phyloP scores from a whole-genome alignment of 2,888 invertebrate species.

The Pseudeuparius sepicola region DNA sequence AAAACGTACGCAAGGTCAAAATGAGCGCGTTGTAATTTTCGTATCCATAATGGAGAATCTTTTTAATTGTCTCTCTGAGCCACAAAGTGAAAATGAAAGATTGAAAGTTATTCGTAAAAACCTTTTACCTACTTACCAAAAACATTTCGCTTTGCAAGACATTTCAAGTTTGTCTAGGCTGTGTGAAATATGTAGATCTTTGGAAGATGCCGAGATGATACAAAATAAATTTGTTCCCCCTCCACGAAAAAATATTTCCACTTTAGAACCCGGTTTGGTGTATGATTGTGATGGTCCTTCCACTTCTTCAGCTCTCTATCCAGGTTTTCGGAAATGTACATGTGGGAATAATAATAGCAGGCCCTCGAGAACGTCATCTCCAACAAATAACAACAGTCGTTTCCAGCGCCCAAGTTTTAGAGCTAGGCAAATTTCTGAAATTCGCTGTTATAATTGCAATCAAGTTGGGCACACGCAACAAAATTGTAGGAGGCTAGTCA shows the following conservation, averaged over 20 bases:
- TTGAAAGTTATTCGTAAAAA: constrained; percentile 11
- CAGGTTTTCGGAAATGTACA: no score
- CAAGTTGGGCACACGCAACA: no score
- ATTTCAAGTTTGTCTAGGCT: constrained; percentile 3
- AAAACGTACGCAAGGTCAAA: constrained; percentile 7
- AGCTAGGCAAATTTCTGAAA: no score
- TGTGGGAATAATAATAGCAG: no score
- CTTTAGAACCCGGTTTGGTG: constrained; percentile 5
- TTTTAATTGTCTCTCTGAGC: constrained; percentile 6
- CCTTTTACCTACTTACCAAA: constrained; percentile 4
- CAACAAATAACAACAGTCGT: no score
- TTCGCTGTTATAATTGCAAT: no score
- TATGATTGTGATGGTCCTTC: no score
- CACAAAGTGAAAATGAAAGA: constrained; percentile 7
- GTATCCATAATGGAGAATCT: constrained; percentile 8
- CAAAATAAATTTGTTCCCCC: constrained; percentile 6
- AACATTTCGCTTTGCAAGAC: constrained; percentile 7
- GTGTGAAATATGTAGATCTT: constrained; percentile 5
- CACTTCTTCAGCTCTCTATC: no score
- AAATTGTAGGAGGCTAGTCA: no score
- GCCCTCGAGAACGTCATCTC: no score
- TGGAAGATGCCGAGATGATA: constrained; percentile 8
- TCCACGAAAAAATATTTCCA: constrained; percentile 4
- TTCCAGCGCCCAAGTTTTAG: no score
- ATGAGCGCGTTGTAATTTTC: constrained; percentile 12